Evolutionary conservation across 2,888 invertebrate genomes (phyloP).

Genomic region (Parthenolecanium corni): DNA sequence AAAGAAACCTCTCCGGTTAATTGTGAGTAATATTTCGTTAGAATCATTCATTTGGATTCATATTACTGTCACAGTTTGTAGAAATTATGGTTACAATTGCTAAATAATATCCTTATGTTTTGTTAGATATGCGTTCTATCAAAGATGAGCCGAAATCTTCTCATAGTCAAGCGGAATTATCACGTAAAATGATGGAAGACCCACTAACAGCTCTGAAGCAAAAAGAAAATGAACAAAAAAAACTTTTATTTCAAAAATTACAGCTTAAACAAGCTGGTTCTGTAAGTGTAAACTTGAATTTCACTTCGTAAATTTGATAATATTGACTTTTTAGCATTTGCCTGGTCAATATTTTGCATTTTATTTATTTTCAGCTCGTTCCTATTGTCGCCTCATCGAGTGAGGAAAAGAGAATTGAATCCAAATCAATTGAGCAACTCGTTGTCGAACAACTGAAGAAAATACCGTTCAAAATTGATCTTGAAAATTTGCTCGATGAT

Average conservation of each 20-base stretch:
- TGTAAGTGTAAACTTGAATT: neutral
- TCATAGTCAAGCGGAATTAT: constrained; percentile 5
- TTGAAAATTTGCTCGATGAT: constrained; percentile 7
- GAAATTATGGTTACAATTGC: no score
- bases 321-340: neutral
- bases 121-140: constrained; percentile 17
- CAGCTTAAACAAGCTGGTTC: constrained; percentile 15
- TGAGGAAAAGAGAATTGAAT: neutral
- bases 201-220: constrained; percentile 12
- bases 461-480: constrained; percentile 9
- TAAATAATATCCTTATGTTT: neutral
- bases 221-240: constrained; percentile 22
- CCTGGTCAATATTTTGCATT: neutral
- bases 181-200: constrained; percentile 10
- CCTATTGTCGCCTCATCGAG: neutral
- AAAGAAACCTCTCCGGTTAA: constrained; percentile 15
- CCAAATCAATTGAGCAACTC: constrained; percentile 11
- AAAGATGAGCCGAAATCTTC: constrained; percentile 2
- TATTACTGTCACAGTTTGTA: no score
- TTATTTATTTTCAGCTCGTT: neutral
- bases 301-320: neutral
- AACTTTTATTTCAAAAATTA: constrained; percentile 6
- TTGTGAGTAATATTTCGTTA: neutral
- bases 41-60: neutral
- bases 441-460: constrained; percentile 4